Evolutionary conservation across 2,113 vertebrate genomes (phyloP), one percentile per base, ranked within the genome.

Genomic region (Limnothrissa miodon): DNA sequence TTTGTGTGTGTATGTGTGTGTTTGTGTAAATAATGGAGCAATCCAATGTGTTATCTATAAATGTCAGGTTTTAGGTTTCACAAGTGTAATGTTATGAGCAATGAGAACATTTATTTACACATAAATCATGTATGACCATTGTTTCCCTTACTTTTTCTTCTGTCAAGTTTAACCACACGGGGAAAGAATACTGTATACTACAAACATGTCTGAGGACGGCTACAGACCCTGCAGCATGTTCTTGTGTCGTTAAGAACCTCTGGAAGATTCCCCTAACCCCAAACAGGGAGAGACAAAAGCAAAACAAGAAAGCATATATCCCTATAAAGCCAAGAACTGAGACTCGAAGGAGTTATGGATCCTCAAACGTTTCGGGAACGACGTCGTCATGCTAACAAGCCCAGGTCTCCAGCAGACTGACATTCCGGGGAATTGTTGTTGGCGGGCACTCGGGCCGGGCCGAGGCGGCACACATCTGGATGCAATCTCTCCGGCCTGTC

Each of bases 381-480:
- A 83, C 78, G 29, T 5, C 70, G 87, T 89, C 88, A n/a, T 87
- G 59, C 87, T 90, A 89, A 92, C 89, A 86, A 91, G 91, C 85
- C 81, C 84, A 13, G 29, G 90, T 93, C 91, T 93, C 90, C 93
- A 89, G 86, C 89, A 87, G 90, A 87, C 91, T 91, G 82, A 85
- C 90, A 89, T 93, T 94, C 89, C 88, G 79, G 89, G 90, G 87
- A 90, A 90, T 87, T 91, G 90, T 92, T 92, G 87, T 90, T 92
- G 91, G 90, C 86, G 87, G 91, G 86, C 85, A 86, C 91, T 91
- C 87, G 84, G 86, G 78, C 81, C 81, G 87, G 86, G 78, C 81
- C 81, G 87, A 83, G 66, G 87, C 85, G 80, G 89, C 85, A 82
- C 90, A 92, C 95, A 95, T 95, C 95, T 95, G 95, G 95, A 94